Evolutionary conservation across 2,113 vertebrate genomes (phyloP).

Genomic region (Lophius piscatorius): DNA sequence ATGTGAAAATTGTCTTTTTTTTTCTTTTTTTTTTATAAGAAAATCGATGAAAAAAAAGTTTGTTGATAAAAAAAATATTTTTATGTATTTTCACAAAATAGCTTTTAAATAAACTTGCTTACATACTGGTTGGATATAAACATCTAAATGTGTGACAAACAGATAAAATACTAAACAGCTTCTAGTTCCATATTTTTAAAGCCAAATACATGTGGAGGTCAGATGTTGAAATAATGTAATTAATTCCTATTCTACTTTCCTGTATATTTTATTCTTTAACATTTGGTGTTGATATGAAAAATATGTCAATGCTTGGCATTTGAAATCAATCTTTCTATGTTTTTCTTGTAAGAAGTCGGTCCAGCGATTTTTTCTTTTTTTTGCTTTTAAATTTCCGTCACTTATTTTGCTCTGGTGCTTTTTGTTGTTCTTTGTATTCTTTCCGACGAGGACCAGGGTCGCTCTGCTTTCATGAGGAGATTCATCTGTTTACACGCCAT

Average conservation of each 20-base stretch:
- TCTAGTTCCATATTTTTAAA: slow-evolving; percentile 92
- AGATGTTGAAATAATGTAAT: slow-evolving; percentile 90
- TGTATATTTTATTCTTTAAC: slow-evolving; percentile 97
- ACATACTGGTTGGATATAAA: slow-evolving; percentile 90
- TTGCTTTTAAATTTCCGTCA: slow-evolving; percentile 56
- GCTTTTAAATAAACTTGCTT: slow-evolving; percentile 99
- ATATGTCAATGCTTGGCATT: slow-evolving; percentile 93
- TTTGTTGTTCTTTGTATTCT: slow-evolving; percentile 70
- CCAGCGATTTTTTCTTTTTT: slow-evolving; percentile 55
- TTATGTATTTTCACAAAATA: slow-evolving; percentile 99
- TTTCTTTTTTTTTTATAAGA: slow-evolving; percentile 90
- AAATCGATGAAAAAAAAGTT: slow-evolving; percentile 79
- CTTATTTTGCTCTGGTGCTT: slow-evolving; percentile 71
- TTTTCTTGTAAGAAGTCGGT: slow-evolving; percentile 85
- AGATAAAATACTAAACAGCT: slow-evolving; percentile 84
- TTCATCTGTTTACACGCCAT: slow-evolving; percentile 69
- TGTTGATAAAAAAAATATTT: slow-evolving; percentile 91
- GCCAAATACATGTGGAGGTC: slow-evolving; percentile 91
- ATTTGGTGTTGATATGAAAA: slow-evolving; percentile 97
- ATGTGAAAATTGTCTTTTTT: slow-evolving; percentile 88
- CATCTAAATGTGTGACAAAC: slow-evolving; percentile 80
- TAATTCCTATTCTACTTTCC: slow-evolving; percentile 94
- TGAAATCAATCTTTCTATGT: slow-evolving; percentile 89
- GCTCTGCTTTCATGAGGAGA: slow-evolving; percentile 65
- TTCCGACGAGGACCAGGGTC: slow-evolving; percentile 71